Base-by-base conservation (phyloP, 1,140 invertebrate species). In the Anoplolepis gracilipes region DNA sequence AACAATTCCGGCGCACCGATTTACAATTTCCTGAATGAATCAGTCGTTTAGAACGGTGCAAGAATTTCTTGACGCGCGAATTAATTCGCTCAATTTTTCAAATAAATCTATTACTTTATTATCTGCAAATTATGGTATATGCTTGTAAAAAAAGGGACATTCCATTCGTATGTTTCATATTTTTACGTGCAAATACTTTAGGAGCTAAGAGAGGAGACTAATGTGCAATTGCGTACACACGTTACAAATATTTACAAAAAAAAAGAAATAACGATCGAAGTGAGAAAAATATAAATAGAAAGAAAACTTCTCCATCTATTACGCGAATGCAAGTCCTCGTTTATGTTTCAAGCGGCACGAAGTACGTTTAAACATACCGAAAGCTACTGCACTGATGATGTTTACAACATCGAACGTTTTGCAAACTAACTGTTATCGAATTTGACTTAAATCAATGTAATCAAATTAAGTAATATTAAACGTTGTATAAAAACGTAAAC, bases 21-120 rank as follows among this genome's bases (percentile, higher is more conserved):
- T 85, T n/a, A 13, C 22, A 53, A 85, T 78, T 78, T 84, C 59
- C 8, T 59, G 62, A 79, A 36, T 25, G 57, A 7, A 65, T 65
- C 11, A 33, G 64, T 59, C 69, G 42, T 16, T 16, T 2, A n/a
- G 28, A 81, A 72, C 22, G 25, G 7, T 3, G 16, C n/a, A 16
- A 28, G 28, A 79, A 67, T 77, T 77, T 28, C 72, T 39, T 64
- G 22, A 61, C n/a, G 42, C 61, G n/a, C n/a, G 11, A 64, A 46
- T 11, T 25, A 13, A n/a, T 36, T n/a, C 4, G 62, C 16, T 28
- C 11, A 79, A 28, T 69, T 55, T n/a, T 22, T 30, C 25, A 61
- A 25, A 33, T 22, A 39, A n/a, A 30, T 72, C 28, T 59, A 39
- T 33, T 42, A 36, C 19, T 11, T 72, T 81, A 13, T 70, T 33